These are phyloP conservation scores for Rhyacichthys aspro DNA, from an alignment of 2,797 vertebrate genomes.

Conservation along the genomic window DNA sequence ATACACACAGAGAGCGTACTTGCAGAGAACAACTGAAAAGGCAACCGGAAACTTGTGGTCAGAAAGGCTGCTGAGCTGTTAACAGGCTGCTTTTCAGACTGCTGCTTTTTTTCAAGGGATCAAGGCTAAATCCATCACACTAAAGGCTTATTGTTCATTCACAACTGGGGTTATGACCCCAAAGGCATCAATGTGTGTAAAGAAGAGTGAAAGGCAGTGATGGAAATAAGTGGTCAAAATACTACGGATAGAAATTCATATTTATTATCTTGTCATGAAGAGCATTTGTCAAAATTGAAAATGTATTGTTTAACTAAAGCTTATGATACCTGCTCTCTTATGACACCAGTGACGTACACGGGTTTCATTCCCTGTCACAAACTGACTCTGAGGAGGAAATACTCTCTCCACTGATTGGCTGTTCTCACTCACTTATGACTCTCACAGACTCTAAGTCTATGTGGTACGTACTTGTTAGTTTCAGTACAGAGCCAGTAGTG, in stretches of 20 bases:
- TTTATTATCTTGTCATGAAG: no score
- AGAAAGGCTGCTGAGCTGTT: conserved; percentile 53
- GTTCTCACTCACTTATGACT: conserved; percentile 8
- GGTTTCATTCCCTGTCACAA: neutral
- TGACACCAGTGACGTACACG: neutral
- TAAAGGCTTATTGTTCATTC: conserved; percentile 44
- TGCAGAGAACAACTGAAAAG: conserved; percentile 7
- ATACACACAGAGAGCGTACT: neutral
- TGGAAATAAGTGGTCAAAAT: no score
- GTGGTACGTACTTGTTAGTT: conserved; percentile 16
- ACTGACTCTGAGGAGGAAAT: conserved; percentile 38
- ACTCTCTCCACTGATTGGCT: conserved; percentile 2
- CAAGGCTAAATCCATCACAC: conserved; percentile 51
- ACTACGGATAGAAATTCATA: no score
- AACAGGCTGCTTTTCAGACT: conserved; percentile 19
- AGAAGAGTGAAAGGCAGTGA: neutral
- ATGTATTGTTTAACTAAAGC: no score
- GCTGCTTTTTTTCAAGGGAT: conserved; percentile 44
- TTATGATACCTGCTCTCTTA: no score
- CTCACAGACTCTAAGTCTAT: neutral
- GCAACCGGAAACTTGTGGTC: conserved; percentile 60
- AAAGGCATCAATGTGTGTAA: neutral
- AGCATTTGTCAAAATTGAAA: no score
- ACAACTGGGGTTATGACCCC: conserved; percentile 11
- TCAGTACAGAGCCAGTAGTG: conserved; percentile 10